Conservation (phyloP, 1,140 invertebrate genomes). For the Zaprionus capensis region DNA sequence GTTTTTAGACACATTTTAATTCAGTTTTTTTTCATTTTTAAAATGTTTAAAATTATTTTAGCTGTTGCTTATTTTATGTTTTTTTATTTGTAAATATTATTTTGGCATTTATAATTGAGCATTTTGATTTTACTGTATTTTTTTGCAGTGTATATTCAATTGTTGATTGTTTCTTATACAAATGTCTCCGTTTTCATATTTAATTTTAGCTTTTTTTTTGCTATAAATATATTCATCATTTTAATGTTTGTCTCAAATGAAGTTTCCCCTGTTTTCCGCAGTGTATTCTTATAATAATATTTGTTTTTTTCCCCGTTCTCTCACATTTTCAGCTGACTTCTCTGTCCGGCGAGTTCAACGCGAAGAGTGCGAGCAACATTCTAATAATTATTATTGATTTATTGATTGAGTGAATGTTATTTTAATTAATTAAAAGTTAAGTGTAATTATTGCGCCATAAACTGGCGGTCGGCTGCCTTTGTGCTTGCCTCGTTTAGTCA, state of each 20-base stretch:
- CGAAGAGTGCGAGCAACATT: conserved; percentile 36
- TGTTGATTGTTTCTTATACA: too few species aligned
- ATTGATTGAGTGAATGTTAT: conserved; percentile 61
- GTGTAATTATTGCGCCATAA: conserved; percentile 66
- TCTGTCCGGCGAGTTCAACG: conserved; percentile 52
- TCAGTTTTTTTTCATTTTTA: too few species aligned
- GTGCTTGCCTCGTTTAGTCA: conserved; percentile 6
- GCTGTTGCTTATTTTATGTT: too few species aligned
- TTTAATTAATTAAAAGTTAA: conserved; percentile 80
- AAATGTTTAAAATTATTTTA: too few species aligned
- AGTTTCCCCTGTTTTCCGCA: background rate
- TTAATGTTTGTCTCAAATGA: background rate
- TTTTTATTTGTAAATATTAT: too few species aligned
- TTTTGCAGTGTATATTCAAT: too few species aligned
- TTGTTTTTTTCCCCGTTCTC: background rate
- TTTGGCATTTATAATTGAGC: too few species aligned
- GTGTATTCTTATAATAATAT: conserved; percentile 1
- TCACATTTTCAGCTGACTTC: background rate
- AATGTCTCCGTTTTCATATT: background rate
- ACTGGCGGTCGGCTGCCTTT: conserved; percentile 39
- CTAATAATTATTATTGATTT: conserved; percentile 63
- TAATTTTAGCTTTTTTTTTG: background rate
- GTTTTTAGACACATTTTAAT: too few species aligned
- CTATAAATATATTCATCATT: background rate
- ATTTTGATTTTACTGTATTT: too few species aligned